A percentile compares a stretch with the other conserved stretches of the same genome.
These are phyloP conservation scores for Chondrosia reniformis DNA, from an alignment of 37 sponge, comb jelly and placozoan species.

Conservation along the genomic window DNA sequence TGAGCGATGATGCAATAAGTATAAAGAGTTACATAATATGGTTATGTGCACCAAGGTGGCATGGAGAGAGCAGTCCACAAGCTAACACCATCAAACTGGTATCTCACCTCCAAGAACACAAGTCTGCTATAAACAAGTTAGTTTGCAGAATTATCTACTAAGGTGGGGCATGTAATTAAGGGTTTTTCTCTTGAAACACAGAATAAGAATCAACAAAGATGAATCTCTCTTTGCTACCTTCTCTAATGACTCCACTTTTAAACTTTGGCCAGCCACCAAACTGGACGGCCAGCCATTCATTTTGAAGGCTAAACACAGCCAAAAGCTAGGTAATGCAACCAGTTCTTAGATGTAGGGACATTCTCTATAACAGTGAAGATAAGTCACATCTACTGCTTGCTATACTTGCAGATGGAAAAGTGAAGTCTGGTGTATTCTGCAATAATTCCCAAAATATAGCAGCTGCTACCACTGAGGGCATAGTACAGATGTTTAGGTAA, in stretches of 20 bases:
- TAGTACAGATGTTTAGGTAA: slow-evolving; percentile 46
- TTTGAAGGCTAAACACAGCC: slow-evolving; percentile 54
- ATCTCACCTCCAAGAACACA: slow-evolving; percentile 91
- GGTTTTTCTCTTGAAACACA: background rate
- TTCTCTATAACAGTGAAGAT: background rate
- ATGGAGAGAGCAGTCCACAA: no score
- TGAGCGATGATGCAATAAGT: no score
- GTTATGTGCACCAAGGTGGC: no score
- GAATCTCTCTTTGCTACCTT: slow-evolving; percentile 79
- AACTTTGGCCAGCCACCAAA: slow-evolving; percentile 82
- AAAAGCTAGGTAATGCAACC: slow-evolving; percentile 27
- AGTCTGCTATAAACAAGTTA: slow-evolving; percentile 76
- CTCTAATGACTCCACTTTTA: slow-evolving; percentile 82
- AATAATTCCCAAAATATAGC: slow-evolving; percentile 30
- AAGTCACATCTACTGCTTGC: no score
- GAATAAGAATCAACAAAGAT: slow-evolving; percentile 52
- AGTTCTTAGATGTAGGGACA: background rate
- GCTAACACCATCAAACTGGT: slow-evolving; percentile 33
- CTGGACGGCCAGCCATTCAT: slow-evolving; percentile 69
- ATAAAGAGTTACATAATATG: no score
- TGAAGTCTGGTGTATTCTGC: slow-evolving; percentile 56
- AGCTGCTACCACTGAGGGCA: slow-evolving; percentile 53
- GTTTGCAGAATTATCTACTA: background rate
- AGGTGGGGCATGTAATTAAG: no score
- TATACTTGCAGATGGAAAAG: slow-evolving; percentile 15